Evolutionary conservation across 2,888 invertebrate species (phyloP).

Genomic region (Celastrina argiolus): DNA sequence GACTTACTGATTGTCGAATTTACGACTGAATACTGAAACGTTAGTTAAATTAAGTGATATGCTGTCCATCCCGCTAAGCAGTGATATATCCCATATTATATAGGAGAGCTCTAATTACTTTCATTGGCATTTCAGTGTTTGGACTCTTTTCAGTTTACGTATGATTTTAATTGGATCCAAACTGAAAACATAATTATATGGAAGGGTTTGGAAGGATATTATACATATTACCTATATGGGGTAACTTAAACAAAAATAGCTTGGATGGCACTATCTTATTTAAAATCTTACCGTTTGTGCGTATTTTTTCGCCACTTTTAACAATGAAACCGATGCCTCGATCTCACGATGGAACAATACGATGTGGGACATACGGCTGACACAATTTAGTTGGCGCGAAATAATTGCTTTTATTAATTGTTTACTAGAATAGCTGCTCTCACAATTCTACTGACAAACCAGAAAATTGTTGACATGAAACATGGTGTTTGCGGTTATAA

Average conservation of each 20-base stretch:
- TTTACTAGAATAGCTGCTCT: conserved; percentile 50
- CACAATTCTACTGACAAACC: conserved; percentile 53
- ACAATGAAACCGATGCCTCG: conserved; percentile 59
- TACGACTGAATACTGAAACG: too few species aligned
- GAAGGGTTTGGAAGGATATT: too few species aligned
- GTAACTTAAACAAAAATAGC: not conserved
- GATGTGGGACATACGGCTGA: conserved; percentile 73
- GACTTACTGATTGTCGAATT: too few species aligned
- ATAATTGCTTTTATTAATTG: conserved; percentile 50
- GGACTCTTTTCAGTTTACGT: too few species aligned
- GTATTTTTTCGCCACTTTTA: conserved; percentile 29
- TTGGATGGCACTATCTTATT: not conserved
- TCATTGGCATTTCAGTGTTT: too few species aligned
- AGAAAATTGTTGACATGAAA: conserved; percentile 26
- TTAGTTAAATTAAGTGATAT: too few species aligned
- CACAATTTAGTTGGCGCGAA: conserved; percentile 72
- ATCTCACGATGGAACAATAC: conserved; percentile 70
- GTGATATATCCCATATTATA: too few species aligned
- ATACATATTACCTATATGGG: not conserved
- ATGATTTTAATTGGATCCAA: too few species aligned
- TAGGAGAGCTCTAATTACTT: too few species aligned
- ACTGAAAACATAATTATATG: too few species aligned
- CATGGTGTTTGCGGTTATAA: not conserved
- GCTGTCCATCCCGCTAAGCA: too few species aligned
- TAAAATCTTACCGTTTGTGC: not conserved